These are phyloP conservation scores for Peromyscus leucopus DNA, from an alignment of 2,113 vertebrate genomes.

Conservation along the genomic window DNA sequence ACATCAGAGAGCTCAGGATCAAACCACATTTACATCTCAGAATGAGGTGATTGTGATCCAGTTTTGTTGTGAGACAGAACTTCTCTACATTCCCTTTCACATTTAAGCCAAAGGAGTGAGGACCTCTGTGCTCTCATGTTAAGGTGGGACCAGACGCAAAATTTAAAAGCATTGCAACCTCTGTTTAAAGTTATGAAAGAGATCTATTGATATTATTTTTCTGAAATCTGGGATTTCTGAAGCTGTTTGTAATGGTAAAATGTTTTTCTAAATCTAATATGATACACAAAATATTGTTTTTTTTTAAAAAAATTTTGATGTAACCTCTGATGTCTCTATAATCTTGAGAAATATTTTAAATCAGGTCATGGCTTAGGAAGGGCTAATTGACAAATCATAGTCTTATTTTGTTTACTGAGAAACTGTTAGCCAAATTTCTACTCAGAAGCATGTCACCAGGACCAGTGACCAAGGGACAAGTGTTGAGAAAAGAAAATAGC, in stretches of 20 bases:
- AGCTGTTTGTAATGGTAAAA: not conserved
- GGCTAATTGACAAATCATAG: not conserved
- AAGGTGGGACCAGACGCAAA: not conserved
- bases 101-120: not conserved
- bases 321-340: not conserved
- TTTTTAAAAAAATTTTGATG: not conserved
- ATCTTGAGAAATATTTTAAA: not conserved
- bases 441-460: not conserved
- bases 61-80: not conserved
- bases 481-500: not conserved
- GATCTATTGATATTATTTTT: constrained; percentile 15
- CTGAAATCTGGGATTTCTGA: not conserved
- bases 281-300: not conserved
- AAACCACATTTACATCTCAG: not conserved
- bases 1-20: not conserved
- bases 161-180: not conserved
- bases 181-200: not conserved
- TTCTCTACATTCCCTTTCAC: not conserved
- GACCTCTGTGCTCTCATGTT: not conserved
- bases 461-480: not conserved
- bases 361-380: not conserved
- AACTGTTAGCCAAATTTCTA: not conserved
- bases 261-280: not conserved
- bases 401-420: not conserved
- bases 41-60: not conserved